phyloP scores from a whole-genome alignment of 2,888 invertebrate genomes.

The Diarsia brunnea region DNA sequence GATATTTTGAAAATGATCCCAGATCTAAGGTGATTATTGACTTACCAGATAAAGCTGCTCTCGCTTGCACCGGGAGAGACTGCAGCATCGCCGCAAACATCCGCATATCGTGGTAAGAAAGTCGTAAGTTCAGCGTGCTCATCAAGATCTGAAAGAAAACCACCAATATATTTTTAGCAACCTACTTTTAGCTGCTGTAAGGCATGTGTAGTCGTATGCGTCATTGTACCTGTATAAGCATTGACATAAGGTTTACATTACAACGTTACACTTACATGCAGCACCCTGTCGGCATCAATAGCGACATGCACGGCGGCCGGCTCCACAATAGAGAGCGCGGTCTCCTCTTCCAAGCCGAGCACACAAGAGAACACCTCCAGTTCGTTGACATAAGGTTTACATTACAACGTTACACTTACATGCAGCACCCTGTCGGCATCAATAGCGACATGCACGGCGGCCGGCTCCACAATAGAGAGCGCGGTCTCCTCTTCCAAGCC shows the following conservation, averaged over 20 bases:
- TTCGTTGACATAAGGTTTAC: slow-evolving; percentile 92
- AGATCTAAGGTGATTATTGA: no score
- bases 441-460: slow-evolving; percentile 95
- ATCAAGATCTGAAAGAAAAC: slow-evolving; percentile 90
- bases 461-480: slow-evolving; percentile 98
- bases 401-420: slow-evolving; percentile 71
- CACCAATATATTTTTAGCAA: not conserved
- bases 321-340: slow-evolving; percentile 98
- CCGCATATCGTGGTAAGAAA: slow-evolving; percentile 98
- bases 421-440: slow-evolving; percentile 87
- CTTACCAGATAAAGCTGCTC: slow-evolving; percentile 88
- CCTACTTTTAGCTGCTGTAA: no score
- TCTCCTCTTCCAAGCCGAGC: slow-evolving; percentile 97
- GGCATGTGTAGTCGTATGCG: not conserved
- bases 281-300: slow-evolving; percentile 89
- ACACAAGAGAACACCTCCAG: slow-evolving; percentile 98
- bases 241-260: not conserved
- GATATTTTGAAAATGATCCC: no score
- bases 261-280: slow-evolving; percentile 78
- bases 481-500: slow-evolving; percentile 98
- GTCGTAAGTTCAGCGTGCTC: slow-evolving; percentile 94
- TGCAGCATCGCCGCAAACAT: slow-evolving; percentile 97
- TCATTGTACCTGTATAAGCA: not conserved
- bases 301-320: slow-evolving; percentile 96
- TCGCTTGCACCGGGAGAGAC: slow-evolving; percentile 95